phyloP scores from a whole-genome alignment of 92 coral and sea anemone genomes.

The Epizoanthus stellaris region DNA sequence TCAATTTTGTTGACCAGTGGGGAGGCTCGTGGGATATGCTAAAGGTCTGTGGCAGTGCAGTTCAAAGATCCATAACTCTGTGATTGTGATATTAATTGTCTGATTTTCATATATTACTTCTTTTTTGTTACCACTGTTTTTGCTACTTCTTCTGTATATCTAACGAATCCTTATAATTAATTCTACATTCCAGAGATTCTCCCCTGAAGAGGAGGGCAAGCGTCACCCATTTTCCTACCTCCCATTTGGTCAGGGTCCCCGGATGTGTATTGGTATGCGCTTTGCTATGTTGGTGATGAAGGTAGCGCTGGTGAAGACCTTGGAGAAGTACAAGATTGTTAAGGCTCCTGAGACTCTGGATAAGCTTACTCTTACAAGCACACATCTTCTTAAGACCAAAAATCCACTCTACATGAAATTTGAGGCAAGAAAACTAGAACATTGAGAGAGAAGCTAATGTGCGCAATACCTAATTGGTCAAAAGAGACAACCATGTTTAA shows the following conservation, averaged over 20 bases:
- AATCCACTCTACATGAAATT: conserved; percentile 4
- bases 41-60: too few relatives aligned
- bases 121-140: not conserved
- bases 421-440: not conserved
- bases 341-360: conserved; percentile 23
- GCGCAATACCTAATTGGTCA: not conserved
- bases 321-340: conserved; percentile 8
- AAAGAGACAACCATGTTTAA: too few relatives aligned
- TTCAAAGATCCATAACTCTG: too few relatives aligned
- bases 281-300: conserved; percentile 47
- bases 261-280: conserved; percentile 54
- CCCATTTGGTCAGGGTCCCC: conserved; percentile 56
- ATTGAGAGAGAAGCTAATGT: too few relatives aligned
- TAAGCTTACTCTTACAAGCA: not conserved
- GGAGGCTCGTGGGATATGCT: too few relatives aligned
- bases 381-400: conserved; percentile 10
- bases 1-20: too few relatives aligned
- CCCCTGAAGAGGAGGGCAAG: conserved; percentile 29
- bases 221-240: conserved; percentile 40
- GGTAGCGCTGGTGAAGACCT: conserved; percentile 27
- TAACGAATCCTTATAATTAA: too few relatives aligned
- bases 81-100: too few relatives aligned
- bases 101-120: too few relatives aligned
- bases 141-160: too few relatives aligned
- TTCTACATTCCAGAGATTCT: conserved; percentile 20